Percentiles rank a stretch among this genome's conserved stretches.
Evolutionary conservation across 2,797 vertebrate species (phyloP).

Genomic region (Carapus acus): DNA sequence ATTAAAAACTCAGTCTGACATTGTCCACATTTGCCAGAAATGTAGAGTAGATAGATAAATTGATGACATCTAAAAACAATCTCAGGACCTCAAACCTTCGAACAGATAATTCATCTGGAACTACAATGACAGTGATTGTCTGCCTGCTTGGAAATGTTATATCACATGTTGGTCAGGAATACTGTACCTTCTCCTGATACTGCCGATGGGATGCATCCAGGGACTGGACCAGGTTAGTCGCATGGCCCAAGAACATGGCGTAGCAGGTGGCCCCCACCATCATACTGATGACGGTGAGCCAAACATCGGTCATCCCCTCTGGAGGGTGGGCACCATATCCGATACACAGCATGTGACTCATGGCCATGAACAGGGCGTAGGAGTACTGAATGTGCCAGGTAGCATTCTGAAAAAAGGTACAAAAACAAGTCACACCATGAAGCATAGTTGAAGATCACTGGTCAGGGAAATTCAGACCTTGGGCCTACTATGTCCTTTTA

Average conservation of each 20-base stretch:
- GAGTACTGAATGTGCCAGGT: conserved; percentile 95
- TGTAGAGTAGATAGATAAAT: conserved; percentile 32
- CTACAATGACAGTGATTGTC: conserved; percentile 37
- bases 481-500: too few relatives aligned
- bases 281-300: conserved; percentile 94
- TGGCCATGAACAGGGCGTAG: conserved; percentile 90
- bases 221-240: conserved; percentile 88
- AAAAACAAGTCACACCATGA: too few relatives aligned
- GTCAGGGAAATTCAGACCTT: too few relatives aligned
- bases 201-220: conserved; percentile 92
- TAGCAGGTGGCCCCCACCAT: conserved; percentile 95
- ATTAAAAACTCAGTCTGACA: conserved; percentile 38
- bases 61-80: conserved; percentile 40
- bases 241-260: conserved; percentile 95
- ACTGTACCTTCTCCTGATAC: conserved; percentile 95
- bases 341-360: conserved; percentile 98
- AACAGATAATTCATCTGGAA: too few relatives aligned
- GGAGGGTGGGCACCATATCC: conserved; percentile 90
- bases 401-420: conserved; percentile 73
- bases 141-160: conserved; percentile 23
- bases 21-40: conserved; percentile 36
- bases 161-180: conserved; percentile 14
- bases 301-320: conserved; percentile 81
- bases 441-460: too few relatives aligned
- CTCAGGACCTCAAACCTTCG: conserved; percentile 13